phyloP scores from a whole-genome alignment of 2,797 vertebrate genomes.

The Champsocephalus gunnari region DNA sequence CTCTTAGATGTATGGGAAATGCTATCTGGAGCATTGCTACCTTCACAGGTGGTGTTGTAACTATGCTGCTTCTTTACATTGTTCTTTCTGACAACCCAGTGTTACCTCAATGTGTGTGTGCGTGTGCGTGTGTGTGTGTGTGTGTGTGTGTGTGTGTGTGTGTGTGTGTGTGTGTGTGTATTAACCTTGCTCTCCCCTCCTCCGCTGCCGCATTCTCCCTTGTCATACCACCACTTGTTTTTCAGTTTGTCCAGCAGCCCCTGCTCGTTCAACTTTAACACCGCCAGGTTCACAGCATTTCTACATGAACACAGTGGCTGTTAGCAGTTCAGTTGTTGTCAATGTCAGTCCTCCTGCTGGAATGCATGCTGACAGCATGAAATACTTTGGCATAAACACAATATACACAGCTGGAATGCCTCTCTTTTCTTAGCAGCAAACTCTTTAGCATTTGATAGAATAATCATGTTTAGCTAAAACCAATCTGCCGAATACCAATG shows the following conservation, averaged over 20 bases:
- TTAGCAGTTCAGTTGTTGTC: conserved; percentile 66
- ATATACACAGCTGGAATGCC: conserved; percentile 34
- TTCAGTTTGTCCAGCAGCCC: conserved; percentile 99
- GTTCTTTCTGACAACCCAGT: conserved; percentile 35
- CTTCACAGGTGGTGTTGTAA: conserved; percentile 33
- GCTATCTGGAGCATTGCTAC: not conserved
- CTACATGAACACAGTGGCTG: conserved; percentile 97
- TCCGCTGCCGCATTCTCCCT: conserved; percentile 99
- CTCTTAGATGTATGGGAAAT: not conserved
- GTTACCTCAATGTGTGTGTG: conserved; percentile 32
- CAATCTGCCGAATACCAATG: conserved; percentile 24
- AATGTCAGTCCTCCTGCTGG: conserved; percentile 51
- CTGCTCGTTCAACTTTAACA: conserved; percentile 99
- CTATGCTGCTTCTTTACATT: conserved; percentile 66
- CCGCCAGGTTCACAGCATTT: conserved; percentile 99
- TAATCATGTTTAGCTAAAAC: conserved; percentile 9
- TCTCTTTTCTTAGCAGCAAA: conserved; percentile 15
- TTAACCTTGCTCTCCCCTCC: conserved; percentile 99
- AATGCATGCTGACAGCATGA: conserved; percentile 42
- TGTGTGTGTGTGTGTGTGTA: conserved; percentile 59
- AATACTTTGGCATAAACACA: conserved; percentile 30
- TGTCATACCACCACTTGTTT: conserved; percentile 99
- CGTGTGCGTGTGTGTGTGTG: conserved; percentile 26
- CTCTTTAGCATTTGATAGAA: conserved; percentile 7
- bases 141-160: conserved; percentile 32